Evolutionary conservation across 2,888 invertebrate genomes (phyloP).

Genomic region (Acanthacorydalis orientalis): DNA sequence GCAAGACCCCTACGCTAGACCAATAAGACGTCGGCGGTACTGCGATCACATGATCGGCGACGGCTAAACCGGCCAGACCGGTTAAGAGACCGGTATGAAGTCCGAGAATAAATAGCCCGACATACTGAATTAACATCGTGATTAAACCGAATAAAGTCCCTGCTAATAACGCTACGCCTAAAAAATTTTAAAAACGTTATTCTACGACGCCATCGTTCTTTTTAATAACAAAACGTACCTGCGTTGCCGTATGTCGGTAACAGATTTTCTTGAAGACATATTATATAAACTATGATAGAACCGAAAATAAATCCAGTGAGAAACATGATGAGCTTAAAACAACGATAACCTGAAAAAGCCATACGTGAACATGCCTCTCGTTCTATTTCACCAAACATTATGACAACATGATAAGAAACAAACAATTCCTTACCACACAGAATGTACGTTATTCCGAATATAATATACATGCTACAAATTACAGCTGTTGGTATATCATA

Average conservation of each 20-base stretch:
- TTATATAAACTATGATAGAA: constrained; percentile 60
- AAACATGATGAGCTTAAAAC: constrained; percentile 78
- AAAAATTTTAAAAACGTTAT: constrained; percentile 10
- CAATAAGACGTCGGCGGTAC: constrained; percentile 41
- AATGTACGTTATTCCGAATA: constrained; percentile 71
- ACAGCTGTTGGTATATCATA: constrained; percentile 48
- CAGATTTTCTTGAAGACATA: constrained; percentile 64
- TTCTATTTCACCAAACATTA: too few relatives aligned
- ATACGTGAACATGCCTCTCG: constrained; percentile 5
- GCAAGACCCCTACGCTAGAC: constrained; percentile 50
- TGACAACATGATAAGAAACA: too few relatives aligned
- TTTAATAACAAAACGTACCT: constrained; percentile 29
- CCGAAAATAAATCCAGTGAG: constrained; percentile 76
- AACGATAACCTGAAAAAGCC: constrained; percentile 56
- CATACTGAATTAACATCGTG: constrained; percentile 67
- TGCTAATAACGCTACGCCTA: constrained; percentile 53
- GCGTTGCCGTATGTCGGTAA: constrained; percentile 62
- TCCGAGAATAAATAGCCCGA: constrained; percentile 66
- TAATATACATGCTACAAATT: constrained; percentile 52
- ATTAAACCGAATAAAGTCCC: constrained; percentile 63
- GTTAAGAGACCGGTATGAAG: constrained; percentile 55
- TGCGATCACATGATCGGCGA: constrained; percentile 41
- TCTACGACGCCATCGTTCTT: neutral
- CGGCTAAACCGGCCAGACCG: constrained; percentile 38
- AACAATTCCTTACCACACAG: constrained; percentile 72